These are phyloP conservation scores for Heliconius erato DNA, from an alignment of 2,888 invertebrate species.

Conservation along the genomic window DNA sequence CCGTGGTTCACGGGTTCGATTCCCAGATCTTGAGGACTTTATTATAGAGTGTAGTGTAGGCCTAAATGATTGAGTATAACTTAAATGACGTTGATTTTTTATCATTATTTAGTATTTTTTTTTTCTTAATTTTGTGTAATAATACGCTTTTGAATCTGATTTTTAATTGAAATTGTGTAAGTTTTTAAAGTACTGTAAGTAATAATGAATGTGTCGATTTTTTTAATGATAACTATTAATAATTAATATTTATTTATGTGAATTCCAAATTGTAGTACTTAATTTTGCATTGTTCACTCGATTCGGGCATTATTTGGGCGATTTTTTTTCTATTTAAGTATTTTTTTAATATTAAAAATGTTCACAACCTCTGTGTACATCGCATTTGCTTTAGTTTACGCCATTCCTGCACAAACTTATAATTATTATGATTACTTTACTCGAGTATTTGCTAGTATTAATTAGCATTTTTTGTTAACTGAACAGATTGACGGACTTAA, in stretches of 20 bases:
- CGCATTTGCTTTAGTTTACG: slow-evolving; percentile 25
- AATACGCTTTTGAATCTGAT: slow-evolving; percentile 17
- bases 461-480: slow-evolving; percentile 58
- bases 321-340: background rate
- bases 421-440: slow-evolving; percentile 46
- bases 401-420: slow-evolving; percentile 24
- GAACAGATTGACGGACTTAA: slow-evolving; percentile 52
- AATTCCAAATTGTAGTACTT: slow-evolving; percentile 42
- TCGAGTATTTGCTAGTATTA: slow-evolving; percentile 75
- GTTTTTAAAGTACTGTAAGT: background rate
- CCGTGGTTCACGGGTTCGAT: background rate
- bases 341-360: slow-evolving; percentile 12
- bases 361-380: slow-evolving; percentile 14
- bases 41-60: slow-evolving; percentile 63
- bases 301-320: slow-evolving; percentile 31
- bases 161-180: background rate
- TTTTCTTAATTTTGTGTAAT: background rate
- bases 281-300: slow-evolving; percentile 12
- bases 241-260: slow-evolving; percentile 37
- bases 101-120: slow-evolving; percentile 6
- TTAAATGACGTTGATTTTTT: slow-evolving; percentile 5
- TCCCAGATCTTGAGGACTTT: background rate
- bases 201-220: background rate
- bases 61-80: slow-evolving; percentile 55
- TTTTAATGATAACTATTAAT: slow-evolving; percentile 16